These are phyloP conservation scores for Chlorodrepanis virens DNA, from an alignment of 2,113 vertebrate species.

Conservation along the genomic window DNA sequence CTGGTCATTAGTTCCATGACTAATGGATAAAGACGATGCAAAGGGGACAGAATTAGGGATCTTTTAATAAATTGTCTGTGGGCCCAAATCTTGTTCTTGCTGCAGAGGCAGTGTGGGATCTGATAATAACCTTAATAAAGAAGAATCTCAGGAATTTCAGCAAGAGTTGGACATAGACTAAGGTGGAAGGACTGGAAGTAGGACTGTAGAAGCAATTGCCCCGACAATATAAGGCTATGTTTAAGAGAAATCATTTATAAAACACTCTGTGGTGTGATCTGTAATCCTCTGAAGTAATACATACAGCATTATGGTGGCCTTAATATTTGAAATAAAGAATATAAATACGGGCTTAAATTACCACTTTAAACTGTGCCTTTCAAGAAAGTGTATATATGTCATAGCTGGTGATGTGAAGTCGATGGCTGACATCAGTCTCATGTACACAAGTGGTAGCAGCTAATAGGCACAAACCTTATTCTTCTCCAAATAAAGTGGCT, in stretches of 20 bases:
- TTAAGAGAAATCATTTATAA: not conserved
- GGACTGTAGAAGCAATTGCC: not conserved
- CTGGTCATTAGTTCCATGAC: not conserved
- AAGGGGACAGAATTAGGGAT: not conserved
- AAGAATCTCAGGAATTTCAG: not conserved
- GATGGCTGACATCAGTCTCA: not conserved
- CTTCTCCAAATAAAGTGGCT: not conserved
- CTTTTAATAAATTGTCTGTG: not conserved
- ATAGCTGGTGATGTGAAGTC: not conserved
- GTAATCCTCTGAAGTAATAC: not conserved
- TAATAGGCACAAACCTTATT: not conserved
- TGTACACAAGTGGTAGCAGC: not conserved
- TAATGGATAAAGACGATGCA: accelerated
- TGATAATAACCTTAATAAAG: not conserved
- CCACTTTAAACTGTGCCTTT: not conserved
- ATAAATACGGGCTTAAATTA: not conserved
- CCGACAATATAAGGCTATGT: not conserved
- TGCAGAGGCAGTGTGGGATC: not conserved
- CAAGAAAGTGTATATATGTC: not conserved
- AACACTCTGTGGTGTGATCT: not conserved
- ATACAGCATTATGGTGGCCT: not conserved
- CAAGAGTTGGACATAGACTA: not conserved
- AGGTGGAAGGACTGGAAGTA: not conserved
- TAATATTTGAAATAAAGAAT: conserved; percentile 2
- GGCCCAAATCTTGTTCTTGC: not conserved